A percentile compares a stretch with the other conserved stretches of the same genome.
Conservation (phyloP, 2,113 vertebrate species). For the Epinephelus fuscoguttatus region DNA sequence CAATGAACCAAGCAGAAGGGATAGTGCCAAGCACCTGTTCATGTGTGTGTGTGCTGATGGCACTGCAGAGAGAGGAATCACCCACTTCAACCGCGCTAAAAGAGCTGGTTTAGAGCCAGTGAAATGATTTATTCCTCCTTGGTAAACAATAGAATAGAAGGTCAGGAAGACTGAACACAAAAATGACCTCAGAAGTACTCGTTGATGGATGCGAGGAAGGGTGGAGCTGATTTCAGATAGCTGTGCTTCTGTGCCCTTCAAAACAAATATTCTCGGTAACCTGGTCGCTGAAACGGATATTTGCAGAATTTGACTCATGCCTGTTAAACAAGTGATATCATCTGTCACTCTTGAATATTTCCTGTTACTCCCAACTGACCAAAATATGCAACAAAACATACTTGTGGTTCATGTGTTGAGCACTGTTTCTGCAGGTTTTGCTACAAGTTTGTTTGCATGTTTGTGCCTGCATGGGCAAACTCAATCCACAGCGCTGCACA, state of each 20-base stretch:
- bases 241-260: not conserved
- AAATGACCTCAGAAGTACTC: constrained; percentile 22
- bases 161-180: constrained; percentile 22
- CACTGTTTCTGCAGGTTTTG: not conserved
- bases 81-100: not conserved
- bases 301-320: not conserved
- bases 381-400: not conserved
- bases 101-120: constrained; percentile 25
- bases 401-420: not conserved
- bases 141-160: constrained; percentile 20
- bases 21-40: constrained; percentile 10
- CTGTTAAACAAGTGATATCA: constrained; percentile 17
- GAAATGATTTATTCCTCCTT: constrained; percentile 20
- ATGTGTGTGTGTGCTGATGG: constrained; percentile 27
- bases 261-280: not conserved
- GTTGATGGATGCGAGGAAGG: constrained; percentile 15
- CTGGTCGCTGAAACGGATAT: not conserved
- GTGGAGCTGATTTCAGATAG: constrained; percentile 23
- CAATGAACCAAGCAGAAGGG: constrained; percentile 8
- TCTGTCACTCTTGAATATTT: constrained; percentile 35
- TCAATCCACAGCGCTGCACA: constrained; percentile 4
- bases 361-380: constrained; percentile 12
- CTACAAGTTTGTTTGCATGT: not conserved
- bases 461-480: constrained; percentile 20
- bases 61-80: constrained; percentile 47